Evolutionary conservation across 2,888 invertebrate genomes (phyloP).

Genomic region (Dusona sp.): DNA sequence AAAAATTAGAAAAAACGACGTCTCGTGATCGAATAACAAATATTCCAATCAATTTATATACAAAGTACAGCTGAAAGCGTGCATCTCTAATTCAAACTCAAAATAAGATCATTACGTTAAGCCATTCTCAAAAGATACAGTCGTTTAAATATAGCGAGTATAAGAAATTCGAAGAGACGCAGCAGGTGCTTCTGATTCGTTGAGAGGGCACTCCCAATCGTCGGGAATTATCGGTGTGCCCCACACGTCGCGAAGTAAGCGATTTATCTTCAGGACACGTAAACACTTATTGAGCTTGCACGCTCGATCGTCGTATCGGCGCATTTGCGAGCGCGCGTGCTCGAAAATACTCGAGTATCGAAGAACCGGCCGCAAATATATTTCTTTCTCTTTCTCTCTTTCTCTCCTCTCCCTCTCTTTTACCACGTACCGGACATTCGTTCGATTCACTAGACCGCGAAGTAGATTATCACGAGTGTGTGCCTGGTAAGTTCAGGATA

Average conservation of each 20-base stretch:
- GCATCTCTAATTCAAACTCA: not conserved
- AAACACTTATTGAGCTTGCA: conserved; percentile 81
- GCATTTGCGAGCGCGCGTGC: conserved; percentile 68
- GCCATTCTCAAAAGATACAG: conserved; percentile 2
- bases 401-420: conserved; percentile 23
- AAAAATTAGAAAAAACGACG: not conserved
- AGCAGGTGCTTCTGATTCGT: conserved; percentile 45
- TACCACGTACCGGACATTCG: conserved; percentile 5
- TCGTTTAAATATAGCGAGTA: not conserved
- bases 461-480: conserved; percentile 63
- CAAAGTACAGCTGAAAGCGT: not conserved
- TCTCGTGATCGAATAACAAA: not conserved
- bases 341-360: conserved; percentile 64
- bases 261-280: conserved; percentile 81
- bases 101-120: not conserved
- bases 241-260: conserved; percentile 79
- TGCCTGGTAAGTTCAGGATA: conserved; percentile 62
- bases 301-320: conserved; percentile 70
- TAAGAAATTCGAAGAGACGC: conserved; percentile 39
- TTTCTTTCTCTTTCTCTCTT: conserved; percentile 18
- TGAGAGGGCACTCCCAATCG: conserved; percentile 59
- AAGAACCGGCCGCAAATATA: conserved; percentile 48
- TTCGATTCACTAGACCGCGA: conserved; percentile 46
- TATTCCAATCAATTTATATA: not conserved
- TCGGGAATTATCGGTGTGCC: conserved; percentile 71